phyloP scores from a whole-genome alignment of 2,888 invertebrate genomes.

The Drosophila falleni region DNA sequence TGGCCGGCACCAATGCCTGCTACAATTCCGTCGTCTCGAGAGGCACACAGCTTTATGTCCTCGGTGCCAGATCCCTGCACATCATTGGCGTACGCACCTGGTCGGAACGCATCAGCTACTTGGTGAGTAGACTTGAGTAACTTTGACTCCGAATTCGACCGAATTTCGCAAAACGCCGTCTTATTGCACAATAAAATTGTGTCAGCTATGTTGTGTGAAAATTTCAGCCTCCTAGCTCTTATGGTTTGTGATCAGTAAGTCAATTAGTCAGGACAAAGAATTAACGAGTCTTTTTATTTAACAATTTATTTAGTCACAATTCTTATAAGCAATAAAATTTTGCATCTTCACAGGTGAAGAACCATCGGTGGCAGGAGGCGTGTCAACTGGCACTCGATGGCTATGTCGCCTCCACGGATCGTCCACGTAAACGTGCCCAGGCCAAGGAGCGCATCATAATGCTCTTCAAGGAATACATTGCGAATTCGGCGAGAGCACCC shows the following conservation, averaged over 20 bases:
- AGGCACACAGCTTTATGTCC: constrained; percentile 89
- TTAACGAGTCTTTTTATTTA: too few species aligned
- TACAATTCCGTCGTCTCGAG: constrained; percentile 90
- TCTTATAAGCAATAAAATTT: too few species aligned
- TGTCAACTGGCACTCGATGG: constrained; percentile 87
- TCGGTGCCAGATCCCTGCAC: constrained; percentile 89
- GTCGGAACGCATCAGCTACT: constrained; percentile 89
- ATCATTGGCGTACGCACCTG: constrained; percentile 88
- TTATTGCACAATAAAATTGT: too few species aligned
- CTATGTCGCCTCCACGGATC: constrained; percentile 83
- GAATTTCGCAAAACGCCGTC: too few species aligned
- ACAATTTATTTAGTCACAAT: too few species aligned
- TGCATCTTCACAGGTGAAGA: constrained; percentile 81
- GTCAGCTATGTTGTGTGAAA: too few species aligned
- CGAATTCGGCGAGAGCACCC: constrained; percentile 83
- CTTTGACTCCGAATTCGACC: too few species aligned
- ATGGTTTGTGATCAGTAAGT: too few species aligned
- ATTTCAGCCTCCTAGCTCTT: too few species aligned
- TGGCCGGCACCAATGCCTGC: constrained; percentile 88
- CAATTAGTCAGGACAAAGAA: too few species aligned
- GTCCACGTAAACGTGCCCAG: constrained; percentile 84
- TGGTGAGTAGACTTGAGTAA: constrained; percentile 86
- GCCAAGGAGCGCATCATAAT: constrained; percentile 85
- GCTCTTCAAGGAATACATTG: constrained; percentile 86
- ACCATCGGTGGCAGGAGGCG: constrained; percentile 87